Evolutionary conservation across 2,888 invertebrate species (phyloP).

Genomic region (Drosophila suboccidentalis): DNA sequence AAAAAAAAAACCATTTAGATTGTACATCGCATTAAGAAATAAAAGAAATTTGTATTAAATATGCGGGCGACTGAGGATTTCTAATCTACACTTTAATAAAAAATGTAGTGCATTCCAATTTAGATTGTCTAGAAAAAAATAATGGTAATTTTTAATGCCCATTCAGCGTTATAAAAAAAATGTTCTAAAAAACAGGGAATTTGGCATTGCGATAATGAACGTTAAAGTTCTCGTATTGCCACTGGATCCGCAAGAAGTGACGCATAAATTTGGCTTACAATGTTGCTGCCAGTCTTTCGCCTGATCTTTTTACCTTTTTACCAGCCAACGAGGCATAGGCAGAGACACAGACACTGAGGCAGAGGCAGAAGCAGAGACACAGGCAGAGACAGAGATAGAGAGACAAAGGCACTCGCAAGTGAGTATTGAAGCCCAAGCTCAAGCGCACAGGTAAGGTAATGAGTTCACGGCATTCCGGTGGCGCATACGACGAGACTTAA

Average conservation of each 20-base stretch:
- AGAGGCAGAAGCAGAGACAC: no score
- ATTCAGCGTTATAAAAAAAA: conserved; percentile 12
- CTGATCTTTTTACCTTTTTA: conserved; percentile 16
- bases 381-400: neutral
- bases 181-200: conserved; percentile 33
- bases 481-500: conserved; percentile 74
- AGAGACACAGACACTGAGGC: neutral
- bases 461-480: conserved; percentile 81
- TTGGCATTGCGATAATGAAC: conserved; percentile 41
- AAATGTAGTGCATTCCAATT: neutral
- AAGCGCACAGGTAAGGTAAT: conserved; percentile 69
- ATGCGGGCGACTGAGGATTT: neutral
- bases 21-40: neutral
- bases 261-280: conserved; percentile 77
- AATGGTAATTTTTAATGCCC: neutral
- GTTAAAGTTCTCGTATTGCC: conserved; percentile 43
- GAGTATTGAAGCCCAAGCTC: conserved; percentile 27
- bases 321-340: conserved; percentile 40
- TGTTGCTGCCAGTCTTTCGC: conserved; percentile 42
- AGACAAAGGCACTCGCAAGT: conserved; percentile 2
- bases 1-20: neutral
- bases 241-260: conserved; percentile 58
- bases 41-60: neutral
- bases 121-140: conserved; percentile 30
- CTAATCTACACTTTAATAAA: neutral